A percentile compares a stretch with the other conserved stretches of the same genome.
Evolutionary conservation across 1,140 invertebrate genomes (phyloP).

Genomic region (Lepidotrigona ventralis): DNA sequence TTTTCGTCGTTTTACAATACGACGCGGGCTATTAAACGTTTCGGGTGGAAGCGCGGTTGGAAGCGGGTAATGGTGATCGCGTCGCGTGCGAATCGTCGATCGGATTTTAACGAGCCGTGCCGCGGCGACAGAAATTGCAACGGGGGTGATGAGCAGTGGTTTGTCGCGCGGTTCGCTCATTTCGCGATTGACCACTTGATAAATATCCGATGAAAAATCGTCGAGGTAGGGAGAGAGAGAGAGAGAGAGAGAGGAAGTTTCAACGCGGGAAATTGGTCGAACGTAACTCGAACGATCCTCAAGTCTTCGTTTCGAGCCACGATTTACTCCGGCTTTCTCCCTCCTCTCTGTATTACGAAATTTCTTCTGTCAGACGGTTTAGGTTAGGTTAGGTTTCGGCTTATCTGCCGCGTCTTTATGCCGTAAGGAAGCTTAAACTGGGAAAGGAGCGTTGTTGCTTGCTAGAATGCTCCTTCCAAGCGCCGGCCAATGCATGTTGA

Average conservation of each 20-base stretch:
- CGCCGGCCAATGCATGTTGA: slow-evolving; percentile 67
- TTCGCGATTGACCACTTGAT: background rate
- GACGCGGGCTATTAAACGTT: slow-evolving; percentile 26
- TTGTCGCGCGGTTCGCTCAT: background rate
- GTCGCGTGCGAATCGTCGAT: slow-evolving; percentile 22
- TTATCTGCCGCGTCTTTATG: slow-evolving; percentile 46
- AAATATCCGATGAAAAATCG: background rate
- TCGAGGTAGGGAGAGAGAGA: background rate
- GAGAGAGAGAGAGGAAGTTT: background rate
- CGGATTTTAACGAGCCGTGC: slow-evolving; percentile 32
- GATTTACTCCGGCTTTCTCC: background rate
- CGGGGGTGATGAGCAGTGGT: background rate
- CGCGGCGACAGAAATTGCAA: slow-evolving; percentile 8
- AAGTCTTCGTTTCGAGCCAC: slow-evolving; percentile 14
- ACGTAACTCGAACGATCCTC: slow-evolving; percentile 22
- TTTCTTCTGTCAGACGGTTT: slow-evolving; percentile 22
- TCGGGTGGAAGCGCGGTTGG: background rate
- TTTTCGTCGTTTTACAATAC: slow-evolving; percentile 10
- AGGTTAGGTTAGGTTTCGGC: background rate
- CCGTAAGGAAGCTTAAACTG: slow-evolving; percentile 30
- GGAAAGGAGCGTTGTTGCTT: slow-evolving; percentile 34
- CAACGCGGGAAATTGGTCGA: slow-evolving; percentile 21
- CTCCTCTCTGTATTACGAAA: background rate
- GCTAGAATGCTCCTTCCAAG: slow-evolving; percentile 46
- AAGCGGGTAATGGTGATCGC: background rate